Evolutionary conservation across 2,113 vertebrate genomes (phyloP).

Genomic region (Ahaetulla prasina): DNA sequence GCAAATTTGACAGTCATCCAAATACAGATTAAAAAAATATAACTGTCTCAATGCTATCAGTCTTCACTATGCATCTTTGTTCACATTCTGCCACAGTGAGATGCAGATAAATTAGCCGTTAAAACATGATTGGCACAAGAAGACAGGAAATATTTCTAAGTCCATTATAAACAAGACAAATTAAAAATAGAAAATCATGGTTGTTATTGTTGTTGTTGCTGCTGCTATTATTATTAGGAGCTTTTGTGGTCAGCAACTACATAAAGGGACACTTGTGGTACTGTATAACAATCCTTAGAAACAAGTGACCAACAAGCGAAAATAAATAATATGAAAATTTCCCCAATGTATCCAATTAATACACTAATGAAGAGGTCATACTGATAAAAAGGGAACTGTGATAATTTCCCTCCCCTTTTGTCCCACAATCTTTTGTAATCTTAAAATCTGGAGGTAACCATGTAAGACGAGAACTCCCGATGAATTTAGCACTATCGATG

Average conservation of each 20-base stretch:
- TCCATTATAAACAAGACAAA: accelerated
- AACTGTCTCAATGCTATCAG: background rate
- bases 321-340: background rate
- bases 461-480: background rate
- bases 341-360: background rate
- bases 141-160: background rate
- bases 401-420: background rate
- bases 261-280: background rate
- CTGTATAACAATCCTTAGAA: background rate
- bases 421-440: background rate
- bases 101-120: background rate
- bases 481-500: background rate
- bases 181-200: background rate
- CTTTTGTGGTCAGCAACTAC: background rate
- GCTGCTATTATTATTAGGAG: background rate
- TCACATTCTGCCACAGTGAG: background rate
- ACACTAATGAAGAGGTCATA: background rate
- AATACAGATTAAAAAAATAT: background rate
- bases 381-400: background rate
- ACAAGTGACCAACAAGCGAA: accelerated
- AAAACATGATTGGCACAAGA: background rate
- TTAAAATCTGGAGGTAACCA: background rate
- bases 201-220: background rate
- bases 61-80: background rate
- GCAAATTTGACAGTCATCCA: background rate